phyloP scores from a whole-genome alignment of 2,113 vertebrate species.

The Dinomys branickii region DNA sequence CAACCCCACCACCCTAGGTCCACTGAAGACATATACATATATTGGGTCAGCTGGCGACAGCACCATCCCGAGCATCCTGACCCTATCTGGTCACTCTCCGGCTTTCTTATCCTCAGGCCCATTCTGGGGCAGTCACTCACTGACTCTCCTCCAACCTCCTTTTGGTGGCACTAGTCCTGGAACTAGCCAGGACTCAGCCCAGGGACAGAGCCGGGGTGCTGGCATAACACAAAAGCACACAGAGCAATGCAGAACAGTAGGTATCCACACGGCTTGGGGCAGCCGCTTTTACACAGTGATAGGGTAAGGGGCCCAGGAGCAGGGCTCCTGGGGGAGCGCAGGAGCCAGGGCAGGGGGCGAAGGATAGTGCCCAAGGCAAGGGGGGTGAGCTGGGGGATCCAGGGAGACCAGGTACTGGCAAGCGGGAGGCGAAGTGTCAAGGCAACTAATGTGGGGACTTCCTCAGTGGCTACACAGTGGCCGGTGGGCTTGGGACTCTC shows the following conservation, averaged over 20 bases:
- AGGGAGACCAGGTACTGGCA: background rate
- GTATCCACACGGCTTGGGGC: fast-evolving
- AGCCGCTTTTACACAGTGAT: fast-evolving
- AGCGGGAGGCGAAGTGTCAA: background rate
- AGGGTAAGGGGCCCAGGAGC: fast-evolving
- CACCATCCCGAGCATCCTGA: background rate
- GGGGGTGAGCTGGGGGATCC: background rate
- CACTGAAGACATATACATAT: fast-evolving
- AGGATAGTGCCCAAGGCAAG: background rate
- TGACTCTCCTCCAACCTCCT: background rate
- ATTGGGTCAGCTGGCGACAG: no score
- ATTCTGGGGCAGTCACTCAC: background rate
- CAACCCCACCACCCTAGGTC: background rate
- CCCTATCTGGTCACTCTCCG: background rate
- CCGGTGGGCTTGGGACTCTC: no score
- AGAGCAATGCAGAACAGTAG: background rate
- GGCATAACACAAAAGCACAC: background rate
- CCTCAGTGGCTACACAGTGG: background rate
- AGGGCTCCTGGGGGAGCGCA: background rate
- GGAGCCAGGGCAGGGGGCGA: background rate
- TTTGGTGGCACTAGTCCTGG: fast-evolving
- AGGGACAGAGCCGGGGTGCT: background rate
- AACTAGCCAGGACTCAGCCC: background rate
- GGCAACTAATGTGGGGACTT: fast-evolving
- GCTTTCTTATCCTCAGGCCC: background rate